Percentiles rank a stretch among this genome's conserved stretches.
Conservation (phyloP, 2,797 vertebrate genomes). For the Corythornis leucogaster region DNA sequence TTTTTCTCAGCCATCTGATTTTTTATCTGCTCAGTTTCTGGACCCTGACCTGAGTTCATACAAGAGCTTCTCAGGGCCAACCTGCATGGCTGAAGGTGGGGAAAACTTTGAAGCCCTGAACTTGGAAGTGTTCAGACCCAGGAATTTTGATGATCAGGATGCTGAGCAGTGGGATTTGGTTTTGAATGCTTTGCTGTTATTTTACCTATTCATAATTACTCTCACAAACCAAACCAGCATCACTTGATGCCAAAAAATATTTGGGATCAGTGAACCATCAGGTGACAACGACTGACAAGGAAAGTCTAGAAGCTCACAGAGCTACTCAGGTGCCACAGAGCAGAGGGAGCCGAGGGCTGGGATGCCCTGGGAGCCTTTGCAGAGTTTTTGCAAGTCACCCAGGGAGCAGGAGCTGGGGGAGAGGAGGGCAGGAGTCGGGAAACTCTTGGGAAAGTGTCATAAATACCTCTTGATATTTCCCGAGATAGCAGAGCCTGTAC, state of each 20-base stretch:
- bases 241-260: not conserved
- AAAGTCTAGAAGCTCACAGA: not conserved
- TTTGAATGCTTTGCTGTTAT: not conserved
- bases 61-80: not conserved
- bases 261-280: not conserved
- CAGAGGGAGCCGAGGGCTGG: not conserved
- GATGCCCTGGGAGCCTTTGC: not conserved
- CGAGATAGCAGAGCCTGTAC: conserved; percentile 39
- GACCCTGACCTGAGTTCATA: not conserved
- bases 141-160: not conserved
- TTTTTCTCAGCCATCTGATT: not conserved
- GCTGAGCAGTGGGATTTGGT: not conserved
- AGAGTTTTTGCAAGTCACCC: not conserved
- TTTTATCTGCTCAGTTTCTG: not conserved
- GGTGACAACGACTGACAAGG: not conserved
- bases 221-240: not conserved
- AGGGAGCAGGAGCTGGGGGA: not conserved
- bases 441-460: conserved; percentile 66
- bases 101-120: not conserved
- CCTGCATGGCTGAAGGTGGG: not conserved
- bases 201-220: not conserved
- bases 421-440: conserved; percentile 19
- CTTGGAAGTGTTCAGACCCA: not conserved
- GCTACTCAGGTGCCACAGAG: not conserved
- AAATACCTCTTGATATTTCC: conserved; percentile 59